These are phyloP conservation scores for Lithophane ornitopus DNA, from an alignment of 2,888 invertebrate genomes.

Conservation along the genomic window DNA sequence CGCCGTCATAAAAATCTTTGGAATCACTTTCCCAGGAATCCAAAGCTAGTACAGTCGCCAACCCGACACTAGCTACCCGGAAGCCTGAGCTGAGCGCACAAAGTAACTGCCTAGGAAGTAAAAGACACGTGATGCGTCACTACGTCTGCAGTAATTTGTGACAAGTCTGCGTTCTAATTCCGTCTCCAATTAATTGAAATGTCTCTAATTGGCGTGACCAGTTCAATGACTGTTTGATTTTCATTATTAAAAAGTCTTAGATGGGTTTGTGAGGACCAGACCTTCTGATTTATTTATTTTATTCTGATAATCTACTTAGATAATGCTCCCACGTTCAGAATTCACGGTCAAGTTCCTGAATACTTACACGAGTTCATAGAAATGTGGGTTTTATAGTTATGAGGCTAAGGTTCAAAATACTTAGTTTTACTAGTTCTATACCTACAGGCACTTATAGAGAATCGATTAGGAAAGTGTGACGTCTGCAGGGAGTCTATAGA, in stretches of 20 bases:
- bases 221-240: not conserved
- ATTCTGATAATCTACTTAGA: conserved; percentile 7
- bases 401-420: not conserved
- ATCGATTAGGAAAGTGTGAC: conserved; percentile 45
- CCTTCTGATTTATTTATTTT: too few relatives aligned
- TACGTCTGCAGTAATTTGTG: not conserved
- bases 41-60: not conserved
- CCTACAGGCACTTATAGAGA: conserved; percentile 24
- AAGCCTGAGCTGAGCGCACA: not conserved
- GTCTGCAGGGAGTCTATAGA: conserved; percentile 31
- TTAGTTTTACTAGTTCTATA: not conserved
- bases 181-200: not conserved
- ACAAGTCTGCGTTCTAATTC: not conserved
- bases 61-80: not conserved
- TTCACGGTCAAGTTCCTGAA: conserved; percentile 52
- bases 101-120: not conserved
- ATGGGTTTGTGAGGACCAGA: not conserved
- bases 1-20: too few relatives aligned
- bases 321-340: conserved; percentile 8
- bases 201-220: not conserved
- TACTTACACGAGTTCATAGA: not conserved
- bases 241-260: not conserved
- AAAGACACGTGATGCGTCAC: not conserved
- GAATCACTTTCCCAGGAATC: not conserved
- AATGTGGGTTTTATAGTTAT: not conserved